Conservation (phyloP, 2,797 vertebrate species). For the Salmo trutta region DNA sequence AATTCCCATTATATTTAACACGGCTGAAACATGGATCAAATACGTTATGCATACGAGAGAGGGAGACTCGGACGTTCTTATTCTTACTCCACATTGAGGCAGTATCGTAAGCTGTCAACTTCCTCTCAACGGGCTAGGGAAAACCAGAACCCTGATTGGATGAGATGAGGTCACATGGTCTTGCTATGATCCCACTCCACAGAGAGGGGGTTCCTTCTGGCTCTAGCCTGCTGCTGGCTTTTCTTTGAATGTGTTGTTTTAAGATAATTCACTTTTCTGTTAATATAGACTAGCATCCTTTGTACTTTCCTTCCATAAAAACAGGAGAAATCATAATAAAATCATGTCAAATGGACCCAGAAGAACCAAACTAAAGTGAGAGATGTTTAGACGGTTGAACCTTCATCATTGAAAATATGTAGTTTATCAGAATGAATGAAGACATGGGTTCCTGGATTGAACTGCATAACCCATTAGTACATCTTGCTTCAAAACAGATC, state of each 20-base stretch:
- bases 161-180: conserved; percentile 36
- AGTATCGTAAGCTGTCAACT: conserved; percentile 22
- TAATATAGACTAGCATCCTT: conserved; percentile 31
- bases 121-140: conserved; percentile 43
- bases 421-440: conserved; percentile 61
- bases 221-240: conserved; percentile 20
- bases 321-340: conserved; percentile 34
- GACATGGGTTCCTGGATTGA: conserved; percentile 54
- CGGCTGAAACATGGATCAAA: conserved; percentile 58
- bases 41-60: conserved; percentile 61
- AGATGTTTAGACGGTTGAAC: conserved; percentile 30
- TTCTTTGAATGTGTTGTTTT: conserved; percentile 10
- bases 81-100: conserved; percentile 29
- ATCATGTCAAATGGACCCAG: conserved; percentile 50
- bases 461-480: conserved; percentile 45
- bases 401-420: conserved; percentile 39
- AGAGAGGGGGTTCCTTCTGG: conserved; percentile 39
- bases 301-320: conserved; percentile 55
- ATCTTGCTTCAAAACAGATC: conserved; percentile 39
- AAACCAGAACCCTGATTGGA: conserved; percentile 43
- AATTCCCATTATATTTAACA: conserved; percentile 62
- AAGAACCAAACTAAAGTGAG: conserved; percentile 51
- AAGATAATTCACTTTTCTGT: conserved; percentile 58
- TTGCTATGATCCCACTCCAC: conserved; percentile 24
- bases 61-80: conserved; percentile 3